Evolutionary conservation across 2,888 invertebrate species (phyloP).

Genomic region (Lycaena phlaeas): DNA sequence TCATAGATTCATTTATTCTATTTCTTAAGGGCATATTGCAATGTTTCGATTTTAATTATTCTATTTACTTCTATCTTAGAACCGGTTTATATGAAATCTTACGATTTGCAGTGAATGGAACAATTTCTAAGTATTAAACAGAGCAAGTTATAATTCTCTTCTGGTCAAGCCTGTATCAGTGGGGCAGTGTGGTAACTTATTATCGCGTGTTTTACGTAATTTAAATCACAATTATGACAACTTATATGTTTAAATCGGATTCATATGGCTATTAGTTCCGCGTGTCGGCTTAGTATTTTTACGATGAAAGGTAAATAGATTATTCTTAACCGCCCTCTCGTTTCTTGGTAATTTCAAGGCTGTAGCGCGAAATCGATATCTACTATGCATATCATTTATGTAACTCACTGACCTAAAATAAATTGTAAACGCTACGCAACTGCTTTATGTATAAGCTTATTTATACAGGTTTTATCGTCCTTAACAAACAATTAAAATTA

Average conservation of each 20-base stretch:
- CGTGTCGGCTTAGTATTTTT: slow-evolving; percentile 40
- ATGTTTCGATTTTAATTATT: slow-evolving; percentile 15
- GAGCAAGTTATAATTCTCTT: slow-evolving; percentile 32
- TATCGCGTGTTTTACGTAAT: slow-evolving; percentile 56
- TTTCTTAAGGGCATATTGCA: slow-evolving; percentile 11
- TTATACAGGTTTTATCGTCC: background rate
- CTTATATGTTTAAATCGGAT: slow-evolving; percentile 34
- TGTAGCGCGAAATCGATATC: slow-evolving; percentile 44
- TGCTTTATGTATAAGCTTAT: background rate
- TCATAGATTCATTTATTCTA: too few species aligned
- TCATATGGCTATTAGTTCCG: slow-evolving; percentile 50
- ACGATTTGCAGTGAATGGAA: slow-evolving; percentile 36
- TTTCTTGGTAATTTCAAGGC: slow-evolving; percentile 56
- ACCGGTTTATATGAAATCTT: slow-evolving; percentile 32
- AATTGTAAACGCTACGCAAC: slow-evolving; percentile 12
- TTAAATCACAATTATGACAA: slow-evolving; percentile 44
- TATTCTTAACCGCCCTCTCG: slow-evolving; percentile 40
- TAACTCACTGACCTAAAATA: slow-evolving; percentile 38
- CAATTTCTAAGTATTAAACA: slow-evolving; percentile 36
- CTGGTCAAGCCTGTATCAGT: slow-evolving; percentile 36
- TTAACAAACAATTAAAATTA: too few species aligned
- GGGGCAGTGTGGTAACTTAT: slow-evolving; percentile 35
- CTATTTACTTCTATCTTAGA: slow-evolving; percentile 21
- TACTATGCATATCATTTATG: slow-evolving; percentile 34
- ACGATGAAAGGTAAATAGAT: slow-evolving; percentile 36